Conservation (phyloP, 2,888 invertebrate species). For the Bellardia bayeri region DNA sequence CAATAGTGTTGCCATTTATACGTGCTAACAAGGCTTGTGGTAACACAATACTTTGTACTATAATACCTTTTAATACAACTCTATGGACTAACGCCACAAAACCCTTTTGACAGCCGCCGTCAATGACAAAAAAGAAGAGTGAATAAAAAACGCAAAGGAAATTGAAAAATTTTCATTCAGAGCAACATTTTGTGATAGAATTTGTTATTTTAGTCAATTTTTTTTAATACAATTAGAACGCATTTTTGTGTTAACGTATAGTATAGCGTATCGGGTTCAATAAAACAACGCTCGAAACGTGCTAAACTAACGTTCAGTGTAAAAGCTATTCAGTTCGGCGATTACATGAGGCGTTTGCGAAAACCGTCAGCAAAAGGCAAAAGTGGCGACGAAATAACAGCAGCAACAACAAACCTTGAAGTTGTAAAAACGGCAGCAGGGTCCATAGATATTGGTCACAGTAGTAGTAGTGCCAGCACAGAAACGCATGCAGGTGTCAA, state of each 20-base stretch:
- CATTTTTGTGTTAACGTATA: neutral
- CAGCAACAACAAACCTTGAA: constrained; percentile 41
- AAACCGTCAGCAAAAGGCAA: constrained; percentile 70
- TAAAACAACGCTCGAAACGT: constrained; percentile 20
- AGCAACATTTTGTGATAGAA: constrained; percentile 54
- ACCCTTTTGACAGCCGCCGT: constrained; percentile 39
- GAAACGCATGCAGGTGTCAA: constrained; percentile 69
- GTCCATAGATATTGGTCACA: constrained; percentile 15
- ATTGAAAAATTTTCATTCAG: constrained; percentile 32
- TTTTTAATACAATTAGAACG: constrained; percentile 22
- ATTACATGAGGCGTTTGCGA: constrained; percentile 73
- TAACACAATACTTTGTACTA: too few species aligned
- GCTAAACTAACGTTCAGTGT: constrained; percentile 18
- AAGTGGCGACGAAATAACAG: constrained; percentile 56
- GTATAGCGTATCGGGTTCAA: neutral
- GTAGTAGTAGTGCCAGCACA: constrained; percentile 6
- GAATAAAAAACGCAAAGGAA: constrained; percentile 29
- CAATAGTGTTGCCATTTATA: too few species aligned
- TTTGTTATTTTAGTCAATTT: constrained; percentile 41
- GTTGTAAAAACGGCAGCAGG: constrained; percentile 6
- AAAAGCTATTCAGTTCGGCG: constrained; percentile 35
- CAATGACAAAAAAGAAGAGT: constrained; percentile 21
- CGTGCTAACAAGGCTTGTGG: too few species aligned
- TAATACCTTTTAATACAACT: neutral
- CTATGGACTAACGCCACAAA: neutral